phyloP scores from a whole-genome alignment of 2,113 vertebrate species.

The Plecotus auritus region DNA sequence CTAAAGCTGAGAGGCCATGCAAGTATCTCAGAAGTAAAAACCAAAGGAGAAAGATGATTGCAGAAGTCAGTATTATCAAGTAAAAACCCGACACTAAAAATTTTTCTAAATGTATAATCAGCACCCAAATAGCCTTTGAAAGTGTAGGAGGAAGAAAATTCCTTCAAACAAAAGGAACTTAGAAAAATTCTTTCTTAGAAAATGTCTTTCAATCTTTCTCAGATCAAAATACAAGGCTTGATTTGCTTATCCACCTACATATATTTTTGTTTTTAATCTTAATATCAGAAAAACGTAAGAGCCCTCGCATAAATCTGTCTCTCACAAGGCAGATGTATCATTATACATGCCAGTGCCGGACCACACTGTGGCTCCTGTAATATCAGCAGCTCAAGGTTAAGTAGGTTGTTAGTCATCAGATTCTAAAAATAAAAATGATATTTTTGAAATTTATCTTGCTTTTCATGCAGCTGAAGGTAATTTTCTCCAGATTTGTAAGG shows the following conservation, averaged over 20 bases:
- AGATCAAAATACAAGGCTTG: slow-evolving; percentile 41
- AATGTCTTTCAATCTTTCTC: slow-evolving; percentile 38
- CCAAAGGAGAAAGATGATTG: neutral
- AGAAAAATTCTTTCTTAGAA: slow-evolving; percentile 43
- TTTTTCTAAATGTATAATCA: slow-evolving; percentile 10
- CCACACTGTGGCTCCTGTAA: neutral
- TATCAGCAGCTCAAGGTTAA: slow-evolving; percentile 39
- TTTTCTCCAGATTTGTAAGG: slow-evolving; percentile 58
- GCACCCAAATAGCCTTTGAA: slow-evolving; percentile 45
- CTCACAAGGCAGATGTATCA: neutral
- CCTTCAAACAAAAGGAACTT: slow-evolving; percentile 53
- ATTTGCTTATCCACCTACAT: slow-evolving; percentile 46
- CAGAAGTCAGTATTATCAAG: neutral
- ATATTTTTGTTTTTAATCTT: slow-evolving; percentile 19
- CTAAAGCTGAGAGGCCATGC: neutral
- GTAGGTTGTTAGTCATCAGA: neutral
- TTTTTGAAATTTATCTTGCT: slow-evolving; percentile 62
- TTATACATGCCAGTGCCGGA: neutral
- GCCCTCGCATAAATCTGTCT: neutral
- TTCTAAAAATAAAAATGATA: slow-evolving; percentile 49
- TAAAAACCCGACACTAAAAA: slow-evolving; percentile 12
- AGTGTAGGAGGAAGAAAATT: slow-evolving; percentile 28
- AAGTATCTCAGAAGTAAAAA: neutral
- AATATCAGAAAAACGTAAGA: slow-evolving; percentile 1
- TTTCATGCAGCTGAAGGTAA: slow-evolving; percentile 41